Base-by-base conservation (phyloP, 1,140 invertebrate species). In the Euglossa dilemma region DNA sequence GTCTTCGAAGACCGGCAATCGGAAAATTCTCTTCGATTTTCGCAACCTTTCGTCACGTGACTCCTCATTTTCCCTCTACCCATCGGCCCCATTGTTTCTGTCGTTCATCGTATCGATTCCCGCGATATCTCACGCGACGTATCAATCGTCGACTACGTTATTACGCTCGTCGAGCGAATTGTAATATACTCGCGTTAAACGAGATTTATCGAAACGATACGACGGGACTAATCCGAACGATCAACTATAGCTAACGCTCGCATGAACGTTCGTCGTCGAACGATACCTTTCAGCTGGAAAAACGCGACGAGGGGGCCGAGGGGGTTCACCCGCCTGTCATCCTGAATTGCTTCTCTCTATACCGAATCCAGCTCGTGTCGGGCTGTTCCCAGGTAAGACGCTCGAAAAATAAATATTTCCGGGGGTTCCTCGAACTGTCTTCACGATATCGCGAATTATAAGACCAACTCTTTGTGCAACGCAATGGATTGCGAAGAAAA, bases 121-220 rank as follows among this genome's bases (percentile, higher is more conserved):
- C 7, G 70, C 20, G 50, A 72, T 72, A 72, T 72, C 70, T 72
- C 70, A 72, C 70, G 70, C 70, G 52, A 72, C 18, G 70, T 72
- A 72, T 72, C 70, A 72, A 72, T 72, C 70, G 52, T 23, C 11
- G 14, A 43, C 70, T 25, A 36, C 28, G 70, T 56, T 56, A 72
- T 72, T 72, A 72, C 70, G 70, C 43, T 14, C 52, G 70, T 56
- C 70, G 56, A 72, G 25, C 70, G 70, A 36, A 72, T 72, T 72
- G 70, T 72, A 72, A 72, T 72, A 72, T 72, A 72, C 71, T 74
- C 45, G 54, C 28, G 71, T 74, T 74, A 74, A 74, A 74, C 71
- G 59, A 74, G 71, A 74, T 74, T 59, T 54, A 74, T 74, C 36
- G 71, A 25, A 57, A 45, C 36, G 71, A 61, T 61, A 74, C 36